These are phyloP conservation scores for Theristus sp. DNA, from an alignment of 2,888 invertebrate genomes.

Conservation along the genomic window DNA sequence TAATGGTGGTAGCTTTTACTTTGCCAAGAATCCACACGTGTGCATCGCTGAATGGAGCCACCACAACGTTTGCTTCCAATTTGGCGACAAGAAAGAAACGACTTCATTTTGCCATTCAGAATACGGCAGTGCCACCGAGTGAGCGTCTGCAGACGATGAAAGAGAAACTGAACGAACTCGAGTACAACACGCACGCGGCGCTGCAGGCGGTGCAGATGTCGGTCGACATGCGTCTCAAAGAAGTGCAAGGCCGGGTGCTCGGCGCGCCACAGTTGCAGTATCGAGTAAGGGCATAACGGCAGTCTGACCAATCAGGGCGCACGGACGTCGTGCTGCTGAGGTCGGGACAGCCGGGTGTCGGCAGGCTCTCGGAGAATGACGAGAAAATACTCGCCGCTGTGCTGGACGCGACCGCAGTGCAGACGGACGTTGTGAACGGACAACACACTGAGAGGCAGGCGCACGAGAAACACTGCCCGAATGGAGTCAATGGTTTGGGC, in stretches of 20 bases:
- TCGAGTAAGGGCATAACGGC: neutral
- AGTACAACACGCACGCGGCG: neutral
- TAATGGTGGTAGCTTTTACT: neutral
- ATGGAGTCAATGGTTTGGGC: too few species aligned
- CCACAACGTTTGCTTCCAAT: too few species aligned
- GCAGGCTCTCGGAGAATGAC: constrained; percentile 74
- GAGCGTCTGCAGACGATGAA: neutral
- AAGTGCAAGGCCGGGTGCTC: neutral
- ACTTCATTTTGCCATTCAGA: too few species aligned
- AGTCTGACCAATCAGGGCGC: too few species aligned
- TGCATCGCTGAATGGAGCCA: too few species aligned
- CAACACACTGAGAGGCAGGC: too few species aligned
- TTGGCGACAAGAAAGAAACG: too few species aligned
- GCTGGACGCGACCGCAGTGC: constrained; percentile 62
- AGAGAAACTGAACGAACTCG: neutral
- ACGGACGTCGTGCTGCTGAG: constrained; percentile 73
- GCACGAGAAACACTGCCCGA: too few species aligned
- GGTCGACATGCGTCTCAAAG: neutral
- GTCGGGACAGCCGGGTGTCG: constrained; percentile 83
- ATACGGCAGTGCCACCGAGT: neutral
- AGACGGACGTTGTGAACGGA: too few species aligned
- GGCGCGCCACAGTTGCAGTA: constrained; percentile 1
- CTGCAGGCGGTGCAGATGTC: neutral
- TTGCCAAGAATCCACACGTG: too few species aligned
- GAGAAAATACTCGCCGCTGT: constrained; percentile 67